A percentile compares a stretch with the other conserved stretches of the same genome.
Conservation (phyloP, 2,888 invertebrate genomes). For the Crepidodera aurea region DNA sequence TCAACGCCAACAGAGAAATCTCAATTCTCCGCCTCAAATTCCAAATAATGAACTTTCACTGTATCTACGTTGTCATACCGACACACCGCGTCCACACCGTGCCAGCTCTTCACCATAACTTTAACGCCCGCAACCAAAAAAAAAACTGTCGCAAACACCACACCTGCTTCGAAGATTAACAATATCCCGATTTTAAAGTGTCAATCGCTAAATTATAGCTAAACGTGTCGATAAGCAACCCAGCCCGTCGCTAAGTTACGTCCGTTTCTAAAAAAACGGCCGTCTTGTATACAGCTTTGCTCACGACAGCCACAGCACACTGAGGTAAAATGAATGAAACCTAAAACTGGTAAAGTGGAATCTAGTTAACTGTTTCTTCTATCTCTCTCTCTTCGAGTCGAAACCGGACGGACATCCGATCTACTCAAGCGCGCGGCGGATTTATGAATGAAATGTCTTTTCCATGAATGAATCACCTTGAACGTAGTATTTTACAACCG, state of each 20-base stretch:
- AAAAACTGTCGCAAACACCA: not conserved
- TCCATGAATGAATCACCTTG: conserved; percentile 36
- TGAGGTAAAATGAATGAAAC: conserved; percentile 10
- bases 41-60: not conserved
- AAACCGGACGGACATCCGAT: conserved; percentile 22
- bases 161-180: not conserved
- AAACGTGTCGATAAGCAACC: not conserved
- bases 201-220: not conserved
- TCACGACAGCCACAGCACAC: not conserved
- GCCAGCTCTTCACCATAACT: not conserved
- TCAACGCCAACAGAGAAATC: not conserved
- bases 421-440: conserved; percentile 23
- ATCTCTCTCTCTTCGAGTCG: conserved; percentile 6
- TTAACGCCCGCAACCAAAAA: not conserved
- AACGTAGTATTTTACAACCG: conserved; percentile 30
- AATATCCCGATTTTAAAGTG: not conserved
- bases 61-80: not conserved
- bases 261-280: not conserved
- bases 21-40: not conserved
- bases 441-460: conserved; percentile 31
- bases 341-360: conserved; percentile 24
- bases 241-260: not conserved
- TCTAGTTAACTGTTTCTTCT: conserved; percentile 18
- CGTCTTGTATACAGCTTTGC: not conserved
- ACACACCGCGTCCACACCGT: not conserved